These are phyloP conservation scores for Siphonodentalium dalli DNA, from an alignment of 2,888 invertebrate species.

Conservation along the genomic window DNA sequence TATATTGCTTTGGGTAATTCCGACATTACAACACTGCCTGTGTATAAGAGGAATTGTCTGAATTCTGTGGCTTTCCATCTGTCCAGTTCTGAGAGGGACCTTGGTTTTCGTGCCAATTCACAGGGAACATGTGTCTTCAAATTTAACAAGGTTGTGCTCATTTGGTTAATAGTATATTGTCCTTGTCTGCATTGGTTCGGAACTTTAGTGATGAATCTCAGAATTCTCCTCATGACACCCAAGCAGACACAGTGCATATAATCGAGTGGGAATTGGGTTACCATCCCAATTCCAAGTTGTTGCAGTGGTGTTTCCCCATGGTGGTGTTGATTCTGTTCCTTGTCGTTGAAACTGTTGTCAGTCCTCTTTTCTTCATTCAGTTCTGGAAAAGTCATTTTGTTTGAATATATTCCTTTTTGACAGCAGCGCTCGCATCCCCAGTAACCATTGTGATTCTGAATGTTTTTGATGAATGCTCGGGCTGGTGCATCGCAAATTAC, in stretches of 20 bases:
- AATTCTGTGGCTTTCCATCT: conserved; percentile 51
- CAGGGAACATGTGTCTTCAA: conserved; percentile 5
- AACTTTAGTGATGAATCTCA: conserved; percentile 39
- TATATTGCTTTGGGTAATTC: conserved; percentile 27
- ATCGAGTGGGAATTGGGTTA: conserved; percentile 43
- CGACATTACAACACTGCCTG: conserved; percentile 35
- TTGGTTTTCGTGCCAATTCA: conserved; percentile 45
- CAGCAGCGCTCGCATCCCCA: conserved; percentile 25
- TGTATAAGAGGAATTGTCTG: conserved; percentile 40
- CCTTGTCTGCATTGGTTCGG: conserved; percentile 12
- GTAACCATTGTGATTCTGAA: conserved; percentile 15
- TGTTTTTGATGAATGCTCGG: background rate
- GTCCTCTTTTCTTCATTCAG: conserved; percentile 15
- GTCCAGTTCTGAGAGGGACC: conserved; percentile 32
- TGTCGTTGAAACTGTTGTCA: conserved; percentile 9
- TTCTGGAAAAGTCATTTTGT: background rate
- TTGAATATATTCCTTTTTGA: conserved; percentile 10
- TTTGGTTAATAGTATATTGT: background rate
- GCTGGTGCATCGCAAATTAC: conserved; percentile 10
- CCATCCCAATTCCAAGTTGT: conserved; percentile 32
- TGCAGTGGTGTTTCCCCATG: conserved; percentile 22
- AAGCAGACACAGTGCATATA: conserved; percentile 54
- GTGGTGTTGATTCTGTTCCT: conserved; percentile 28
- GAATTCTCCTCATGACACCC: conserved; percentile 44
- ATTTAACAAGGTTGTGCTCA: background rate